A percentile compares a stretch with the other conserved stretches of the same genome.
phyloP scores from a whole-genome alignment of 1,140 invertebrate genomes.

The Drosophila nasuta region DNA sequence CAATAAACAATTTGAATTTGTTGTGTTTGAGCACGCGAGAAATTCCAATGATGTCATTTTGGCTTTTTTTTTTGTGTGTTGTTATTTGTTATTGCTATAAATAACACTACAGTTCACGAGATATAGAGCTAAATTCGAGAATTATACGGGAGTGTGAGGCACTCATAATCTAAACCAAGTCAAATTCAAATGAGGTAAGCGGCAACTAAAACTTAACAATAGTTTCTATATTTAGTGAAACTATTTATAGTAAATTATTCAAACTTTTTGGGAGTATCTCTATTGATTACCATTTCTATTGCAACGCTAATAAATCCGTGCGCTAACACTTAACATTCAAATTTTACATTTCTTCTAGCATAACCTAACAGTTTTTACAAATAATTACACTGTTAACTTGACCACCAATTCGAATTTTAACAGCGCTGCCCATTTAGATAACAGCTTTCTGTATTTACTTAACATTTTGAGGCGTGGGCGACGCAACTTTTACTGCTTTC shows the following conservation, averaged over 20 bases:
- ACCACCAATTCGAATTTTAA: not conserved
- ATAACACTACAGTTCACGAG: constrained; percentile 27
- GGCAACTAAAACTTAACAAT: not conserved
- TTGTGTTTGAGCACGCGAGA: constrained; percentile 24
- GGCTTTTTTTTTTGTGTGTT: too few relatives aligned
- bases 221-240: too few relatives aligned
- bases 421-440: not conserved
- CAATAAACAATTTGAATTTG: constrained; percentile 31
- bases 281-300: too few relatives aligned
- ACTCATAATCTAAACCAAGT: constrained; percentile 1
- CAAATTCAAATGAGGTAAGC: not conserved
- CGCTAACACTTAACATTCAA: too few relatives aligned
- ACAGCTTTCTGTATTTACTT: not conserved
- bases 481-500: not conserved
- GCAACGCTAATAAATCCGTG: too few relatives aligned
- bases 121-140: constrained; percentile 20
- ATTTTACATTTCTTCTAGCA: too few relatives aligned
- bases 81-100: constrained; percentile 31
- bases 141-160: constrained; percentile 2
- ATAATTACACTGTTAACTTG: not conserved
- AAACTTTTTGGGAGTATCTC: too few relatives aligned
- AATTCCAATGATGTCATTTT: constrained; percentile 55
- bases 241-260: too few relatives aligned
- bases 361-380: not conserved
- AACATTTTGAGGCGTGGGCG: constrained; percentile 11